Percentiles rank a stretch among this genome's conserved stretches.
Evolutionary conservation across 2,797 vertebrate genomes (phyloP).

Genomic region (Acanthurus leucopareius): DNA sequence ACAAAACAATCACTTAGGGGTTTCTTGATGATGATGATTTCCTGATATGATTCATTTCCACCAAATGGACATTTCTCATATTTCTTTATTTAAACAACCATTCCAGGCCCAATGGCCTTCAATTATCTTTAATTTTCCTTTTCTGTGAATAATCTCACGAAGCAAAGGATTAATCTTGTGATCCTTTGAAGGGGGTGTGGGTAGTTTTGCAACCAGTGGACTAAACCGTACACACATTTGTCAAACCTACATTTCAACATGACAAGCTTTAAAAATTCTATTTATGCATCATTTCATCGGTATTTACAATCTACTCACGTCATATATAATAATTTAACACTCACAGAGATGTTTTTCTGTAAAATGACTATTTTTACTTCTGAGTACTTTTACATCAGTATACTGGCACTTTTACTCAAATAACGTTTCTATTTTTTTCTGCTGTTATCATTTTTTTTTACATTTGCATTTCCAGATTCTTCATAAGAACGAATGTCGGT

Average conservation of each 20-base stretch:
- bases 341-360: not conserved
- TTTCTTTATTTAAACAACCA: not conserved
- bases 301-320: not conserved
- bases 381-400: not conserved
- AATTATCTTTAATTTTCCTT: not conserved
- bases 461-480: not conserved
- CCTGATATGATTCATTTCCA: not conserved
- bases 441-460: no score
- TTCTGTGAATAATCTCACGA: not conserved
- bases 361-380: not conserved
- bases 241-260: not conserved
- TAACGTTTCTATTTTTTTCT: not conserved
- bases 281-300: not conserved
- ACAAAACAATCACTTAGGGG: no score
- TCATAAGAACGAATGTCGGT: not conserved
- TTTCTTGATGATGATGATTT: no score
- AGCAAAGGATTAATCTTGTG: not conserved
- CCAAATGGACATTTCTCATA: not conserved
- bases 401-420: not conserved
- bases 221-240: not conserved
- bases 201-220: not conserved
- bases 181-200: not conserved
- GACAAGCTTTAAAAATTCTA: no score
- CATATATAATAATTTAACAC: not conserved
- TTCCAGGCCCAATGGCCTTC: not conserved